Base-by-base conservation (phyloP, 2,888 invertebrate species). In the Drosophila paracracens region DNA sequence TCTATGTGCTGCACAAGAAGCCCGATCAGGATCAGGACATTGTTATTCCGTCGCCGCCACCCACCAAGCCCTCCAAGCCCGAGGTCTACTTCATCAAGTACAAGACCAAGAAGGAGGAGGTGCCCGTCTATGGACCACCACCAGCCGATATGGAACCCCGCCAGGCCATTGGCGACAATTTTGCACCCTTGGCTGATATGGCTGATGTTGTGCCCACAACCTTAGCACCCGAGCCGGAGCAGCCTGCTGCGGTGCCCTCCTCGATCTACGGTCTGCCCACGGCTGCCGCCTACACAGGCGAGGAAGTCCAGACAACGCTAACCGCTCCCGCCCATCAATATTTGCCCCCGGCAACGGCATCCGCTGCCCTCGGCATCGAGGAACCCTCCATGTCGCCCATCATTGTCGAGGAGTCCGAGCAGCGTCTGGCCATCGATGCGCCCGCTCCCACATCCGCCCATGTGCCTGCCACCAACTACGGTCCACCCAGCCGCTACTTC, bases 1-100 rank as follows among this genome's bases (percentile, higher is more conserved):
- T 97, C 91, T 97, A 97, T 94, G 97, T 97, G 51, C 94, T 97
- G 93, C 97, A 97, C 89, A 97, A 97, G 95, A 96, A 96, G 92
- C 97, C 97, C 86, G 97, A 97, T 88, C 96, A 96, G 68, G 95
- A 95, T 66, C 96, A 96, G 81, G 96, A 97, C 88, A 96, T 97
- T 92, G 94, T 95, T 81, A 95, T 97, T 82, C 97, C 97, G 48
- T 95, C 96, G 10, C 94, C 96, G 7, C 95, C 95, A 5, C 97
- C 97, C 46, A 97, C 97, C 38, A 96, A 96, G 91, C 97, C 97
- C 70, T 95, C 96, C 93, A 97, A 97, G 94, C 97, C 97, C 46
- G 97, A 97, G 94, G 97, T 97, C 67, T 97, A 97, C 95, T 97
- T 97, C 95, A 97, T 93, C 77, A 92, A 93, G 77, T 93, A 93